Conservation (phyloP, 2,888 invertebrate genomes). For the Acholoe squamosa region DNA sequence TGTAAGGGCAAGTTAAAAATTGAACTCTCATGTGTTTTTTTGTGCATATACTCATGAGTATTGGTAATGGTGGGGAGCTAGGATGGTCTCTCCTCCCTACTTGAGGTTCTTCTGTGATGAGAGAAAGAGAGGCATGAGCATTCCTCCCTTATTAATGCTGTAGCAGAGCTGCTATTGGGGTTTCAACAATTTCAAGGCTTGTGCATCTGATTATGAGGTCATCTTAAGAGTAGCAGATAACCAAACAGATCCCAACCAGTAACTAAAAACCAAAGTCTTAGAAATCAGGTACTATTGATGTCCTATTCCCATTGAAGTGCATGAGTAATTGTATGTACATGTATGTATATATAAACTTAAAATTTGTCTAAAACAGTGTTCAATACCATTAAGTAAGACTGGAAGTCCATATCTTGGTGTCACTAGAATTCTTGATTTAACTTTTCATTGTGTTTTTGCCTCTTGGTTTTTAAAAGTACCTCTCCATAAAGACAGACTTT, state of each 20-base stretch:
- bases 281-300: too few species aligned
- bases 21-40: neutral
- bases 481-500: too few species aligned
- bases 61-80: neutral
- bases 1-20: neutral
- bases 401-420: too few species aligned
- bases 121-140: neutral
- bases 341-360: too few species aligned
- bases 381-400: too few species aligned
- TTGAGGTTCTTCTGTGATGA: slow-evolving; percentile 33
- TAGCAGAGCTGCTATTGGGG: too few species aligned
- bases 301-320: too few species aligned
- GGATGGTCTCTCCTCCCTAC: neutral
- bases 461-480: too few species aligned
- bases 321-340: too few species aligned
- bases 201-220: neutral
- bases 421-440: too few species aligned
- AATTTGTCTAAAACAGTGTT: too few species aligned
- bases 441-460: too few species aligned
- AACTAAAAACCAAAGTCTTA: neutral
- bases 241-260: neutral
- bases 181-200: neutral
- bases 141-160: neutral
- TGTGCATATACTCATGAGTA: slow-evolving; percentile 30
- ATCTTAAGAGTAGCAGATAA: neutral